Percentiles rank a stretch among this genome's conserved stretches.
phyloP scores from a whole-genome alignment of 2,113 vertebrate species.

The Hystrix cristata region DNA sequence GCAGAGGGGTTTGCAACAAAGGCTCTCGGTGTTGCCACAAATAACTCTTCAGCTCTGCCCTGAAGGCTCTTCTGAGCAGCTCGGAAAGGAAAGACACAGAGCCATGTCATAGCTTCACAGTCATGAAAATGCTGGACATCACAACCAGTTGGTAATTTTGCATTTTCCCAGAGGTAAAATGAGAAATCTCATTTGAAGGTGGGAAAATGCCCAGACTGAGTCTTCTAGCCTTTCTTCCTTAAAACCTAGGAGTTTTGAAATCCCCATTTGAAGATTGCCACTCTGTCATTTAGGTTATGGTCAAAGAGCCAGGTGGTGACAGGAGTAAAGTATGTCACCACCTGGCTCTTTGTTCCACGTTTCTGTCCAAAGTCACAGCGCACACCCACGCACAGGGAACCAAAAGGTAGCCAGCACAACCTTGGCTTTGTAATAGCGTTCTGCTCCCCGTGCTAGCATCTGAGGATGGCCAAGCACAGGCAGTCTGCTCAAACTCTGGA shows the following conservation, averaged over 20 bases:
- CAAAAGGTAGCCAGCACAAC: not conserved
- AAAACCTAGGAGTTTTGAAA: not conserved
- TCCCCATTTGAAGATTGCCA: not conserved
- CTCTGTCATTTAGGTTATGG: not conserved
- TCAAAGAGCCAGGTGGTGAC: not conserved
- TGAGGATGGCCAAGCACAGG: no score
- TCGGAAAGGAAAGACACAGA: no score
- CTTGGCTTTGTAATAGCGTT: not conserved
- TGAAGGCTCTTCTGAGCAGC: not conserved
- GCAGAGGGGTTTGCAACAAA: not conserved
- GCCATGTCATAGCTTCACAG: no score
- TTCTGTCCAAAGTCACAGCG: slow-evolving; percentile 12
- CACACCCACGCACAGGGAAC: not conserved
- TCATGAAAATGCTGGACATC: slow-evolving; percentile 33
- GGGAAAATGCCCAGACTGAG: not conserved
- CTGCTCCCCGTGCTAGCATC: no score
- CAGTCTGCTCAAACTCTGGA: no score
- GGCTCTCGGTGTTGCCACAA: not conserved
- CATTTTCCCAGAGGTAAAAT: not conserved
- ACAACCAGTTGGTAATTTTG: not conserved
- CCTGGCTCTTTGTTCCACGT: not conserved
- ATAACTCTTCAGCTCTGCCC: not conserved
- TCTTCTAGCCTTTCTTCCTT: not conserved
- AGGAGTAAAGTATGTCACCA: not conserved
- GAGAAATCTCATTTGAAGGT: not conserved